phyloP scores from a whole-genome alignment of 1,140 invertebrate genomes.

The Tetramorium simillimum region DNA sequence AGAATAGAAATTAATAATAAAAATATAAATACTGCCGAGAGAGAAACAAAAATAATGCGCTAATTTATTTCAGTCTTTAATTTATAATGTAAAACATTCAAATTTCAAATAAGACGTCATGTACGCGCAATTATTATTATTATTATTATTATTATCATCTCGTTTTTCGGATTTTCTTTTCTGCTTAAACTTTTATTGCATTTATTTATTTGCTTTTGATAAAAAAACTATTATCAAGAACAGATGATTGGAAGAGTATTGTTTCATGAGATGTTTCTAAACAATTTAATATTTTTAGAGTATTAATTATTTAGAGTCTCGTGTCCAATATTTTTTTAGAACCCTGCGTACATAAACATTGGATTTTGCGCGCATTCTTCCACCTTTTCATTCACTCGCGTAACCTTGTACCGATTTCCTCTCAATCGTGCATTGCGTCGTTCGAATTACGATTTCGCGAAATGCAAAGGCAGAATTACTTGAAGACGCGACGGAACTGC shows the following conservation, averaged over 20 bases:
- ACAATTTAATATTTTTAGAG: neutral
- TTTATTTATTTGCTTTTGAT: neutral
- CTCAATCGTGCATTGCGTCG: neutral
- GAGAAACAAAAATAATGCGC: neutral
- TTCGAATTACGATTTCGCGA: neutral
- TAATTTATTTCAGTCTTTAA: conserved; percentile 1
- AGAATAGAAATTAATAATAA: neutral
- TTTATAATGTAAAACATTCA: neutral
- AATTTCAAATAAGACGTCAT: neutral
- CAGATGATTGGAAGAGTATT: neutral
- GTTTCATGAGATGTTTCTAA: neutral
- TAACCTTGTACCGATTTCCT: conserved; percentile 9
- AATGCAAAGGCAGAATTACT: neutral
- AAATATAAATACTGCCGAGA: neutral
- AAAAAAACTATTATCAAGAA: neutral
- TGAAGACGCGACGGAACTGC: neutral
- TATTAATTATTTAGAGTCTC: neutral
- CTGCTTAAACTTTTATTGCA: neutral
- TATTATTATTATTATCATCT: no score
- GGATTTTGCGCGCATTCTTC: neutral
- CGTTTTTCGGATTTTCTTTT: neutral
- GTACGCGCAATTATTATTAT: no score
- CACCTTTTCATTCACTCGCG: neutral
- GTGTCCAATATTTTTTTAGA: neutral
- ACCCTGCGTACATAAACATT: neutral